Evolutionary conservation across 2,888 invertebrate genomes (phyloP).

Genomic region (Noctuana brunneofusca): DNA sequence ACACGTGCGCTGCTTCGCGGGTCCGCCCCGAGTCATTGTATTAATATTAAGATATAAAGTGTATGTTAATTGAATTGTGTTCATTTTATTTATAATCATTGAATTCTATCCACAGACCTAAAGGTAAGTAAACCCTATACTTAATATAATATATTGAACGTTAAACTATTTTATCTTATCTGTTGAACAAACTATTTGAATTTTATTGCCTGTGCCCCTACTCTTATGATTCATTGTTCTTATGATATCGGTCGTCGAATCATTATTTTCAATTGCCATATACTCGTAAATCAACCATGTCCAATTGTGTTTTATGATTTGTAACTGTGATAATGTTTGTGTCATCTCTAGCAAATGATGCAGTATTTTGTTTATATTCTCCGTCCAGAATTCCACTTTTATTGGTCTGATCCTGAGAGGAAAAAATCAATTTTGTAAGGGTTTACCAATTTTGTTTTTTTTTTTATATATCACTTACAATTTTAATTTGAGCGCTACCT

Average conservation of each 20-base stretch:
- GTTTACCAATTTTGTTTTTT: not conserved
- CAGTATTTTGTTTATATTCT: not conserved
- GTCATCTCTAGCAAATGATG: conserved; percentile 5
- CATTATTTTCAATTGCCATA: conserved; percentile 11
- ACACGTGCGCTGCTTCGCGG: conserved; percentile 51
- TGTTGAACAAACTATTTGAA: conserved; percentile 7
- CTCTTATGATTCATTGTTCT: not conserved
- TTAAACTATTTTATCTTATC: conserved; percentile 21
- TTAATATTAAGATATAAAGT: conserved; percentile 81
- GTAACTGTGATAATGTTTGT: conserved; percentile 8
- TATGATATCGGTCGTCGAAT: conserved; percentile 7
- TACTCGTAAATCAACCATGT: conserved; percentile 5
- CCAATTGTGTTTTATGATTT: conserved; percentile 17
- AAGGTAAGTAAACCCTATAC: conserved; percentile 73
- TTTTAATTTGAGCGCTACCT: too few relatives aligned
- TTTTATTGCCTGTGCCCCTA: conserved; percentile 10
- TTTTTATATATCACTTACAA: too few relatives aligned
- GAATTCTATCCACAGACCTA: conserved; percentile 75
- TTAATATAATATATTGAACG: conserved; percentile 13
- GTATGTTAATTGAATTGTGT: conserved; percentile 81
- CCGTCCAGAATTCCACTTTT: not conserved
- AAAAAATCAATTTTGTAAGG: not conserved
- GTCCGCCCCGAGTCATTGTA: conserved; percentile 66
- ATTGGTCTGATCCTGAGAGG: not conserved
- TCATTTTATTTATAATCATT: conserved; percentile 80